Percentiles rank a stretch among this genome's conserved stretches.
phyloP scores from a whole-genome alignment of 2,888 invertebrate species.

The Aproaerema taeniolella region DNA sequence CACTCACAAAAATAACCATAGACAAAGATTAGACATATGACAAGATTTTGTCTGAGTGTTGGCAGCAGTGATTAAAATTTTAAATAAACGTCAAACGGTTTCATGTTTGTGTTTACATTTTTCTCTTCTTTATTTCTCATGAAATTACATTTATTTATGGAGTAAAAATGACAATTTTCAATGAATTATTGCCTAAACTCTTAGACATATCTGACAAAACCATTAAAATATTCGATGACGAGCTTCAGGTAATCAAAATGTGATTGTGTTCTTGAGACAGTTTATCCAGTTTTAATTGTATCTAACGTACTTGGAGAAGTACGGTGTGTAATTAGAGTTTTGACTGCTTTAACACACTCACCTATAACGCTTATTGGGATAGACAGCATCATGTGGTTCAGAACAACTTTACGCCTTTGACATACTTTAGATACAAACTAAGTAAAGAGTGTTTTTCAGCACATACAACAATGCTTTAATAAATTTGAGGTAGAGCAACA shows the following conservation, averaged over 20 bases:
- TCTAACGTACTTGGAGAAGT: no score
- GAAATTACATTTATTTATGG: neutral
- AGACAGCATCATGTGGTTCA: no score
- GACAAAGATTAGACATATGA: no score
- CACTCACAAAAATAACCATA: slow-evolving; percentile 1
- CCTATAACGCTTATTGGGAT: no score
- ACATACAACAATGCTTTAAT: slow-evolving; percentile 42
- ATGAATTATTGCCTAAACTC: neutral
- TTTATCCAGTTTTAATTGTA: no score
- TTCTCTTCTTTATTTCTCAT: neutral
- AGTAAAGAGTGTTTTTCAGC: slow-evolving; percentile 47
- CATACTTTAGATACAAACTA: no score
- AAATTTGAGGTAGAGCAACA: slow-evolving; percentile 54
- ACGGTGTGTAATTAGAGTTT: no score
- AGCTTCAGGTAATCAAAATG: neutral
- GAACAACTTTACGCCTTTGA: no score
- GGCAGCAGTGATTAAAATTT: no score
- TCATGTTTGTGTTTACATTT: neutral
- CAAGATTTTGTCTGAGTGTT: no score
- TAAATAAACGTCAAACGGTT: neutral
- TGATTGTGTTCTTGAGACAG: no score
- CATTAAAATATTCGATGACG: neutral
- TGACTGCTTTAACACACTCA: no score
- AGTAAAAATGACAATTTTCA: neutral
- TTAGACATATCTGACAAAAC: neutral